These are phyloP conservation scores for Rhizomys pruinosus DNA, from an alignment of 2,113 vertebrate species.

Conservation along the genomic window DNA sequence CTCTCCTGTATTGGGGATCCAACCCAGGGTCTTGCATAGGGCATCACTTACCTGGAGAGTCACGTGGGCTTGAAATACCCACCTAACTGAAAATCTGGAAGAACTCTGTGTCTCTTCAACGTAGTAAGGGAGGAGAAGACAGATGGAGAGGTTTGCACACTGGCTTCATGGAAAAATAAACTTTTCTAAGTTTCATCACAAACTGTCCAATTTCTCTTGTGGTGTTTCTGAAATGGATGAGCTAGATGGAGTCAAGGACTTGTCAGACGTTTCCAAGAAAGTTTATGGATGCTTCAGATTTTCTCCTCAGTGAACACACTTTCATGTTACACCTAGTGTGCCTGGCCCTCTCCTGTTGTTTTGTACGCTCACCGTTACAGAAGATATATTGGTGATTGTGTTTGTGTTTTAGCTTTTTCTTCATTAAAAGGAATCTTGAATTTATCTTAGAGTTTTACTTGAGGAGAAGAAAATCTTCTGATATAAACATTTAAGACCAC, in stretches of 20 bases:
- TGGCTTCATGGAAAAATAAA: conserved; percentile 47
- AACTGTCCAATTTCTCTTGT: conserved; percentile 12
- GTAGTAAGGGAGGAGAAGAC: conserved; percentile 68
- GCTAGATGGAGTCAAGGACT: conserved; percentile 28
- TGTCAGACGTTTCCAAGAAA: conserved; percentile 37
- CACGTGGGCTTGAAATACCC: conserved; percentile 83
- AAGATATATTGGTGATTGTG: neutral
- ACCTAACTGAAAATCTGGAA: conserved; percentile 88
- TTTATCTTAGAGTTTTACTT: conserved; percentile 55
- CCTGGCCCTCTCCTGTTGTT: neutral
- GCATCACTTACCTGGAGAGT: conserved; percentile 88
- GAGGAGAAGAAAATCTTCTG: conserved; percentile 33
- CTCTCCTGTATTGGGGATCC: neutral
- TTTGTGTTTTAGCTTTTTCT: neutral
- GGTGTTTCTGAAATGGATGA: conserved; percentile 45
- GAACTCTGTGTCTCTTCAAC: conserved; percentile 87
- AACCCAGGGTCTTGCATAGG: conserved; percentile 76
- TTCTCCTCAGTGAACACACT: conserved; percentile 25
- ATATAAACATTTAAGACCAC: conserved; percentile 35
- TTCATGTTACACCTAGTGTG: neutral
- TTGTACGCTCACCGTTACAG: conserved; percentile 31
- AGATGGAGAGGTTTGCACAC: conserved; percentile 7
- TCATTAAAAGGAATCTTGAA: conserved; percentile 58
- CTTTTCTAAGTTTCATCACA: conserved; percentile 6
- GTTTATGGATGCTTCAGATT: conserved; percentile 10